phyloP scores from a whole-genome alignment of 1,140 invertebrate species.

The Nautilus pompilius region DNA sequence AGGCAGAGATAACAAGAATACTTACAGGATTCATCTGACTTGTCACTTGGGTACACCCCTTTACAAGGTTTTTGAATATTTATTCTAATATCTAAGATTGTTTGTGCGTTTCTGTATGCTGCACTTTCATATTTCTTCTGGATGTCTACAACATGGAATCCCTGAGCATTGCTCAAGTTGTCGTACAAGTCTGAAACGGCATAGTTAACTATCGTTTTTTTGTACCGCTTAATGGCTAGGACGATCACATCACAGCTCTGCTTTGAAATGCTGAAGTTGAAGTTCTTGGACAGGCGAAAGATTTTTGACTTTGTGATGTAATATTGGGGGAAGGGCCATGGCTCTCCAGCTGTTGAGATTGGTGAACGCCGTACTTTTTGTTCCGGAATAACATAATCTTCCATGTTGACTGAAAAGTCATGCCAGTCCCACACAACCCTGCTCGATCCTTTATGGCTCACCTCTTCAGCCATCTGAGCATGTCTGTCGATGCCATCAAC shows the following conservation, averaged over 20 bases:
- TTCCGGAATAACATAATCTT: conserved; percentile 43
- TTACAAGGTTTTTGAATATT: conserved; percentile 38
- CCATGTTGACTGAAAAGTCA: conserved; percentile 44
- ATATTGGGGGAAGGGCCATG: conserved; percentile 52
- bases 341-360: conserved; percentile 42
- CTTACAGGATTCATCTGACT: conserved; percentile 51
- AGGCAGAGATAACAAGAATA: conserved; percentile 5
- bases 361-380: conserved; percentile 43
- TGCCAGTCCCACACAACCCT: conserved; percentile 46
- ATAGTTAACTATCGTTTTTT: conserved; percentile 50
- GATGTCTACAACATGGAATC: conserved; percentile 29
- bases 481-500: not conserved
- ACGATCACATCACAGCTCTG: conserved; percentile 61
- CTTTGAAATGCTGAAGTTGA: conserved; percentile 43
- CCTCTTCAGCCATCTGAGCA: not conserved
- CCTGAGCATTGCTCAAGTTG: conserved; percentile 43
- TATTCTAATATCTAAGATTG: conserved; percentile 28
- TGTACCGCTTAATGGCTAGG: conserved; percentile 61
- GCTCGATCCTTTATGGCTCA: conserved; percentile 14
- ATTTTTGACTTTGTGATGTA: conserved; percentile 40
- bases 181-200: conserved; percentile 42
- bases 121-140: conserved; percentile 28
- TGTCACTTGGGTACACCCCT: conserved; percentile 28
- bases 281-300: conserved; percentile 21
- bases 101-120: conserved; percentile 24